Base-by-base conservation (phyloP, 2,888 invertebrate species). In the Lamproptera curius region DNA sequence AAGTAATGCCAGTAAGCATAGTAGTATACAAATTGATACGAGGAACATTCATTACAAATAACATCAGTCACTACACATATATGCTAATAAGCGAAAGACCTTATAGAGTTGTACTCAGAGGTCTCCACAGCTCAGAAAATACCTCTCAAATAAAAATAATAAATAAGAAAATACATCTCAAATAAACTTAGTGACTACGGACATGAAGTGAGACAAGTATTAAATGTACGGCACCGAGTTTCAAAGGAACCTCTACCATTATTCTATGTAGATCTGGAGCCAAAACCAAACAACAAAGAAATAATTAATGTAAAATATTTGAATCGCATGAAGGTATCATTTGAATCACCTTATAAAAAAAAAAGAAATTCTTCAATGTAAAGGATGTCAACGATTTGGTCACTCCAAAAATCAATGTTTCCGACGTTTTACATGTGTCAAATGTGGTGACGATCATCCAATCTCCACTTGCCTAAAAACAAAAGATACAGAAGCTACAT, bases 361-460 rank as follows among this genome's bases (percentile, higher is more conserved):
- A n/a, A n/a, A n/a, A n/a, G n/a, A 51, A 38, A 46, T 58, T 1
- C n/a, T 58, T 0, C 59, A 59, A 42, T 61, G 57, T 33, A 55
- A 57, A 34, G 40, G 52, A 42, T 58, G 61, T 31, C 58, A 61
- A 44, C 45, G 54, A 42, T 61, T 55, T 34, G 58, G 58, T 1
- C 59, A 59, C 26, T 42, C 55, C 9, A 57, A 61, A n/a, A 59
- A 59, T 17, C 53, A 57, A 39, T 59, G 59, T 36, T 41, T 38
- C 31, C 44, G 61, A 41, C 56, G 58, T n/a, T n/a, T 35, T 26
- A 31, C 55, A 8, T 61, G 57, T 16, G 56, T 61, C 3, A 61
- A 61, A 46, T 61, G n/a, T n/a, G n/a, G n/a, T n/a, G n/a, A n/a
- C n/a, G n/a, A n/a, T n/a, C 53, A 57, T 26, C 45, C 44, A 39